Percentiles rank a stretch among this genome's conserved stretches.
phyloP scores from a whole-genome alignment of 2,113 vertebrate species.

The Pipa parva region DNA sequence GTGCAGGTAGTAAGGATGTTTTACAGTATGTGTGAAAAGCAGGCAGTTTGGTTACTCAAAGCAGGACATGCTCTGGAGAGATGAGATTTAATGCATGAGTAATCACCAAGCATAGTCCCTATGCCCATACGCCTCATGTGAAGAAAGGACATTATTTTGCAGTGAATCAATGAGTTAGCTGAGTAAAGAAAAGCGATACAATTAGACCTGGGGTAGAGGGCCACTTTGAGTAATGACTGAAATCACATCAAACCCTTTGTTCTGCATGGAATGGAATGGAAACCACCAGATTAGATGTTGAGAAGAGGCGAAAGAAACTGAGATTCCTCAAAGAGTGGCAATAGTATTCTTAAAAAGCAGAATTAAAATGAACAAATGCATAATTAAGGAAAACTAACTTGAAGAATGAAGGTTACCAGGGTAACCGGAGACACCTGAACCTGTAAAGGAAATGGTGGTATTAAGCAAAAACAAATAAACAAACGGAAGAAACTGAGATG shows the following conservation, averaged over 20 bases:
- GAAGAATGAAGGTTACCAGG: constrained; percentile 93
- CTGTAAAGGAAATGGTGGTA: constrained; percentile 86
- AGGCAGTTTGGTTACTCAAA: constrained; percentile 90
- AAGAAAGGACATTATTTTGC: constrained; percentile 72
- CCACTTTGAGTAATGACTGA: constrained; percentile 81
- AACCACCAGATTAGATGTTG: constrained; percentile 72
- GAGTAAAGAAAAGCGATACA: constrained; percentile 60
- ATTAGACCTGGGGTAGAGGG: constrained; percentile 69
- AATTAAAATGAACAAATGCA: constrained; percentile 76
- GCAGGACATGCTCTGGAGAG: constrained; percentile 86
- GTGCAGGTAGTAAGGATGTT: constrained; percentile 74
- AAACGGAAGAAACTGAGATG: constrained; percentile 41
- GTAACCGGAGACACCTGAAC: constrained; percentile 88
- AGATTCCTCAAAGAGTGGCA: constrained; percentile 66
- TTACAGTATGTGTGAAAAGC: constrained; percentile 59
- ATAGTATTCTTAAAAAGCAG: constrained; percentile 63
- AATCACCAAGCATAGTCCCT: constrained; percentile 74
- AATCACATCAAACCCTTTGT: constrained; percentile 77
- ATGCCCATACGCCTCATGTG: constrained; percentile 74
- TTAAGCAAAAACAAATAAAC: constrained; percentile 60
- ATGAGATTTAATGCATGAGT: constrained; percentile 81
- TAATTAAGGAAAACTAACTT: constrained; percentile 93
- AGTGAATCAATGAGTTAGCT: constrained; percentile 71
- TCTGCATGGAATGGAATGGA: constrained; percentile 77
- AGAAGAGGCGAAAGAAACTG: constrained; percentile 62